A percentile compares a stretch with the other conserved stretches of the same genome.
phyloP scores from a whole-genome alignment of 2,888 invertebrate species.

The Chymomyza fuscimana region DNA sequence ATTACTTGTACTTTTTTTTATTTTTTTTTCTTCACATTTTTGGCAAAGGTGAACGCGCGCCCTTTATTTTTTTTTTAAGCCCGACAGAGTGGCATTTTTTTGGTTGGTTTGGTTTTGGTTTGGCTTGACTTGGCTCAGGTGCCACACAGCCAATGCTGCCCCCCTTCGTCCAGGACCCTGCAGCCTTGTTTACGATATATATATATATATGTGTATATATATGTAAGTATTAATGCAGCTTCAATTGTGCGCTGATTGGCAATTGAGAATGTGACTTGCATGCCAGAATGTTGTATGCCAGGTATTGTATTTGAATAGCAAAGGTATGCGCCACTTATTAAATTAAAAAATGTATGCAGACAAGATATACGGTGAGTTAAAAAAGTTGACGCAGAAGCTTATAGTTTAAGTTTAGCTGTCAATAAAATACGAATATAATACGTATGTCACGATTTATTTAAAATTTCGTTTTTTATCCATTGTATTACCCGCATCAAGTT shows the following conservation, averaged over 20 bases:
- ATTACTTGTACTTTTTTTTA: slow-evolving; percentile 21
- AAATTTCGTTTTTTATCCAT: background rate
- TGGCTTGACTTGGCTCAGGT: slow-evolving; percentile 42
- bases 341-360: slow-evolving; percentile 56
- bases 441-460: background rate
- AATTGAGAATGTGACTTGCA: slow-evolving; percentile 75
- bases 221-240: slow-evolving; percentile 66
- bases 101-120: slow-evolving; percentile 4
- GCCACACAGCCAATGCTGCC: slow-evolving; percentile 4
- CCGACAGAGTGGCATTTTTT: slow-evolving; percentile 22
- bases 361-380: background rate
- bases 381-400: background rate
- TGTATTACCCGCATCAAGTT: too few relatives aligned
- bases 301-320: slow-evolving; percentile 55
- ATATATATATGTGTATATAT: too few relatives aligned
- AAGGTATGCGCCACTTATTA: slow-evolving; percentile 69
- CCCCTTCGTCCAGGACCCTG: background rate
- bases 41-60: slow-evolving; percentile 41
- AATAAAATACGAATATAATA: too few relatives aligned
- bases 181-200: background rate
- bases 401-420: too few relatives aligned
- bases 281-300: slow-evolving; percentile 30
- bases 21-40: slow-evolving; percentile 23
- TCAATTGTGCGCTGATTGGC: slow-evolving; percentile 73
- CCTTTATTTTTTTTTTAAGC: background rate